Evolutionary conservation across 2,113 vertebrate genomes (phyloP), one percentile per base, ranked within the genome.

Genomic region (Toxotes chatareus): DNA sequence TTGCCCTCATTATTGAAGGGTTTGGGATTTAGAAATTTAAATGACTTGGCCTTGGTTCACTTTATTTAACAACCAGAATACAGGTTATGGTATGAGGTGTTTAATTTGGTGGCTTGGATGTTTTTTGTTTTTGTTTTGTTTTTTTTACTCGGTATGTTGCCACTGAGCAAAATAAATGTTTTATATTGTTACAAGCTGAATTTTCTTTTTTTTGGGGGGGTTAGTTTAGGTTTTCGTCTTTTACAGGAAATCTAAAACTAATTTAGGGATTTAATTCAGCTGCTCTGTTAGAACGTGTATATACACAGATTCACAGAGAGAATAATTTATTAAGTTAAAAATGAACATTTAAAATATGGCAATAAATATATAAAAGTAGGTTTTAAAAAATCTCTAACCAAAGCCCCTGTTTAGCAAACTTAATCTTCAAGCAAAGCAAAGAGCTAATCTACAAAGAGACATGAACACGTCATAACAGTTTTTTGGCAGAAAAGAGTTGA

Each of bases 241-340:
- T 46, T 7, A 7, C 47, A 47, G 46, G 46, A 47, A 17, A 17
- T 40, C 7, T 49, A 49, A 49, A 51, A n/a, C 7, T 7, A 51
- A 49, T 5, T 46, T 5, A 40, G 38, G 1, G 38, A 16, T 4
- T 19, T 1, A 49, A 49, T 17, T 49, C 17, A 7, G 17, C 19
- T 51, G 10, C 5, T 47, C 13, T 31, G 6, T 64, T 70, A 23
- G 5, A 71, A 67, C 1, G 66, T n/a, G 17, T 3, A 5, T 9
- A 34, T 21, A 73, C 17, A 63, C 34, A 49, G 19, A 34, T 21
- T 63, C 5, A 55, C 14, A 44, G 12, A 4, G 62, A 56, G 19
- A 67, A 72, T 82, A 56, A 86, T 89, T 86, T 87, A 87, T 83
- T 88, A n/a, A 68, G 16, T 61, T 61, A 69, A 86, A 70, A 49